Evolutionary conservation across 2,797 vertebrate genomes (phyloP).

Genomic region (Melanotaenia parkinsoni): DNA sequence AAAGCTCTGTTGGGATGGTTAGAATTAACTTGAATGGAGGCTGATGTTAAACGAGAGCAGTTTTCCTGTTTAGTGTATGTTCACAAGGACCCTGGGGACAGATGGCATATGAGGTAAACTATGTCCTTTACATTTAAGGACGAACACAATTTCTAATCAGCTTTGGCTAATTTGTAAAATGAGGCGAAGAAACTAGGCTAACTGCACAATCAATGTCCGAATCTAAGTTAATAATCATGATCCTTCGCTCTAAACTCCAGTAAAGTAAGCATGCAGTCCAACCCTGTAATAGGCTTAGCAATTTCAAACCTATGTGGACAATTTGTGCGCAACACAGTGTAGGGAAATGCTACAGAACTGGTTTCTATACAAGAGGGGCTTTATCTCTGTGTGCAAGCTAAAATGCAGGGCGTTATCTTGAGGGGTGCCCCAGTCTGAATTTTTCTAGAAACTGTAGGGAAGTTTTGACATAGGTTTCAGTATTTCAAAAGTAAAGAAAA

Average conservation of each 20-base stretch:
- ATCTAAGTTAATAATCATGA: conserved; percentile 24
- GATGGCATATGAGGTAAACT: conserved; percentile 14
- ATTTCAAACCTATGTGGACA: conserved; percentile 45
- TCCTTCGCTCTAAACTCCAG: neutral
- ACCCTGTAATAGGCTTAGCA: conserved; percentile 29
- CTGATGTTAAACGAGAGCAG: conserved; percentile 43
- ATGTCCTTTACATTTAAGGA: conserved; percentile 11
- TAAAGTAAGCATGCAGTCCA: conserved; percentile 20
- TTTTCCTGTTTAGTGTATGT: conserved; percentile 36
- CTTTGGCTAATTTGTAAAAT: conserved; percentile 12
- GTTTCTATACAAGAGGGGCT: conserved; percentile 62
- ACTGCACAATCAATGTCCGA: conserved; percentile 15
- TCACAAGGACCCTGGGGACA: conserved; percentile 17
- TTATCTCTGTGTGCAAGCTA: conserved; percentile 52
- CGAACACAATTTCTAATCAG: conserved; percentile 10
- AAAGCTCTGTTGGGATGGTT: conserved; percentile 15
- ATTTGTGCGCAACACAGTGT: conserved; percentile 37
- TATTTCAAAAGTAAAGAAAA: conserved; percentile 47
- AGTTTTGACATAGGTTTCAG: conserved; percentile 39
- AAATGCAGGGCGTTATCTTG: conserved; percentile 58
- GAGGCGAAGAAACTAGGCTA: conserved; percentile 2
- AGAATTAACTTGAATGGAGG: conserved; percentile 33
- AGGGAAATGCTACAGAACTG: conserved; percentile 62
- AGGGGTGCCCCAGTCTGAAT: conserved; percentile 25
- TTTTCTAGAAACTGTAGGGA: conserved; percentile 56